Percentiles rank a stretch among this genome's conserved stretches.
These are phyloP conservation scores for Eupithecia subumbrata DNA, from an alignment of 2,888 invertebrate species.

Conservation along the genomic window DNA sequence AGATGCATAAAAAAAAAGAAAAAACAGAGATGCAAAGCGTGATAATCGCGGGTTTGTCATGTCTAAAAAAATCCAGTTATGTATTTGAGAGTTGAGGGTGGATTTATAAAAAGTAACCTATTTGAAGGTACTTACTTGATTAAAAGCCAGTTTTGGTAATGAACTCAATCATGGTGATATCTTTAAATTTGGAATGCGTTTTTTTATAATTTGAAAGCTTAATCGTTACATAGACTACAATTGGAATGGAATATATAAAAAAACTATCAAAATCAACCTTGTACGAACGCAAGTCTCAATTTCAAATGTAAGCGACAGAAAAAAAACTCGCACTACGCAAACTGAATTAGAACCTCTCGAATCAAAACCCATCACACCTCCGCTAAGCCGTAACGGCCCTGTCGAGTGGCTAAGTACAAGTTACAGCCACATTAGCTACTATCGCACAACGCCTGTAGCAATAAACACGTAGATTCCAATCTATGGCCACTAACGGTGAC, in stretches of 20 bases:
- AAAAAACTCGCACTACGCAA: background rate
- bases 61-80: no score
- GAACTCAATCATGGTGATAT: no score
- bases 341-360: background rate
- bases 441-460: constrained; percentile 17
- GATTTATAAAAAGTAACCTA: no score
- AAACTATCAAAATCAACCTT: background rate
- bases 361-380: background rate
- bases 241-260: background rate
- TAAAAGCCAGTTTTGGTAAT: no score
- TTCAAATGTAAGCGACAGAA: background rate
- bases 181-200: no score
- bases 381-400: background rate
- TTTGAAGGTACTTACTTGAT: no score
- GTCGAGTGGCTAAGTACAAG: constrained; percentile 17
- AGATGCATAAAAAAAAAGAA: no score
- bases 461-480: constrained; percentile 9
- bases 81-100: no score
- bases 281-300: background rate
- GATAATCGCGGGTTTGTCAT: no score
- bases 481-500: constrained; percentile 1
- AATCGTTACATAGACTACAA: no score
- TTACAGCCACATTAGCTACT: constrained; percentile 16
- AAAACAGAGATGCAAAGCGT: no score
- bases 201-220: no score